Base-by-base conservation (phyloP, 2,888 invertebrate species). In the Cataglyphis cursor region DNA sequence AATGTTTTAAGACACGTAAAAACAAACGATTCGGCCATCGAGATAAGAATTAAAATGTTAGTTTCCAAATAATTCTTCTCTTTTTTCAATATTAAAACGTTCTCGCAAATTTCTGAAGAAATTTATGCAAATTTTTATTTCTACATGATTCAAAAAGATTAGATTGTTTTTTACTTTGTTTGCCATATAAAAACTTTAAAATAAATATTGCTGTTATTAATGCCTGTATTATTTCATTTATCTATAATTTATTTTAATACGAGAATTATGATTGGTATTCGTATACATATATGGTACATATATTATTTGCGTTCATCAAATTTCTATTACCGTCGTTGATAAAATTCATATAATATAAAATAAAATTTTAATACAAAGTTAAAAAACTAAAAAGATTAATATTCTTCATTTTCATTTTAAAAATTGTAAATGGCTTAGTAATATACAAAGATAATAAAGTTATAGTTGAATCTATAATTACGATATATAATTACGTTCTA, bases 341-440 rank as follows among this genome's bases (percentile, higher is more conserved):
- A 44, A 66, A 28, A 70, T 72, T 72, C 18, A 24, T 72, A 35
- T 21, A 24, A 21, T 51, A 15, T 15, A 35, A 70, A 15, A 15
- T 5, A 0, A 51, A 51, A 54, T 54, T 35, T 68, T 18, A 8
- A 10, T 51, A 21, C 21, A 15, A 35, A 51, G 51, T 31, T 70
- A 21, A 54, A 15, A 21, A 51, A 70, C 21, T 70, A n/a, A 51
- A 21, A 66, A 21, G 21, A 0, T 21, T 51, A 54, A 70, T 51
- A 51, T 15, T 5, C 1, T 8, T 31, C 4, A 21, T 70, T 10
- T n/a, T 68, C 15, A 15, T 35, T 54, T 35, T 15, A 54, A 54
- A n/a, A 21, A 35, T 21, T n/a, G 51, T 35, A 35, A 66, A n/a
- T 48, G 35, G 31, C 10, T 35, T 51, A 51, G 1, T 54, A 6